Conservation (phyloP, 1,140 invertebrate species). For the Watersipora subatra region DNA sequence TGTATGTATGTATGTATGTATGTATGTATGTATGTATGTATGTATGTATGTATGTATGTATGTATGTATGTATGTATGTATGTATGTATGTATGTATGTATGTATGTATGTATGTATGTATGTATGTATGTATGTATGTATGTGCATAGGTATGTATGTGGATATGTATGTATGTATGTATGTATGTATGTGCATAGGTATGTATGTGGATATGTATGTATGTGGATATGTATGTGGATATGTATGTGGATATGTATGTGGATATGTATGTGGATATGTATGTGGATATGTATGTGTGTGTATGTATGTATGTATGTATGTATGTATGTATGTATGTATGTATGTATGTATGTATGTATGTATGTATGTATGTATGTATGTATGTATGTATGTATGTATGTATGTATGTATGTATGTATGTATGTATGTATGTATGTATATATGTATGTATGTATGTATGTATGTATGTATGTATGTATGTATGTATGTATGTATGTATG, state of each 20-base stretch:
- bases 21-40: slow-evolving; percentile 9
- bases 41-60: slow-evolving; percentile 7
- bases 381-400: too few species aligned
- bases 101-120: slow-evolving; percentile 12
- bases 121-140: slow-evolving; percentile 11
- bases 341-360: slow-evolving; percentile 11
- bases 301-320: slow-evolving; percentile 11
- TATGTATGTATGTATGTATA: too few species aligned
- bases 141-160: slow-evolving; percentile 9
- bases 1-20: slow-evolving; percentile 10
- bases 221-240: slow-evolving; percentile 4
- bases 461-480: too few species aligned
- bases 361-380: slow-evolving; percentile 6
- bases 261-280: slow-evolving; percentile 11
- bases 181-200: slow-evolving; percentile 4
- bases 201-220: slow-evolving; percentile 1
- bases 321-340: slow-evolving; percentile 11
- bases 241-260: slow-evolving; percentile 12
- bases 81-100: slow-evolving; percentile 12
- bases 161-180: slow-evolving; percentile 9
- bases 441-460: too few species aligned
- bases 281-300: slow-evolving; percentile 11
- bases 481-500: too few species aligned
- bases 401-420: too few species aligned
- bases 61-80: slow-evolving; percentile 12